phyloP scores from a whole-genome alignment of 2,888 invertebrate species.

The Lysandra bellargus region DNA sequence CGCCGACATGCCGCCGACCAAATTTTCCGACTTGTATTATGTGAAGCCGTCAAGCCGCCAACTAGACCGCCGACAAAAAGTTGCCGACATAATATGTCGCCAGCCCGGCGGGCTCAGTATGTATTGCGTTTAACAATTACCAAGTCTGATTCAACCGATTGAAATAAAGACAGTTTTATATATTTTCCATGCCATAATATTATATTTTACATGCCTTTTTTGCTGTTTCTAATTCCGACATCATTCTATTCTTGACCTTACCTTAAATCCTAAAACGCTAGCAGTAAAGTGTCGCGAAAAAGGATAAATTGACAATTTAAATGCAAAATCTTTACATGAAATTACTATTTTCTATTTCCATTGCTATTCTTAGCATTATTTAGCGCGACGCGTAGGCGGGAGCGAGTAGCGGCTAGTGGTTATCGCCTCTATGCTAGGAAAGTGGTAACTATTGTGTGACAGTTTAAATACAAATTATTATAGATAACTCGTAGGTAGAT shows the following conservation, averaged over 20 bases:
- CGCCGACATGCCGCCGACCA: no score
- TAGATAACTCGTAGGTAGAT: not conserved
- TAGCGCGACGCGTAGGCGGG: not conserved
- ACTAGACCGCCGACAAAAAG: no score
- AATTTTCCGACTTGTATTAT: no score
- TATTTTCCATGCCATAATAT: not conserved
- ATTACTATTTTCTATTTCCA: not conserved
- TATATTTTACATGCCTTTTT: no score
- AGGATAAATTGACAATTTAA: not conserved
- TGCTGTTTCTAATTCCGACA: no score
- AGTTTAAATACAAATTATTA: not conserved
- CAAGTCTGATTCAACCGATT: not conserved
- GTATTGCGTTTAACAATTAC: not conserved
- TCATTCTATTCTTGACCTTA: not conserved
- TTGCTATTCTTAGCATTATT: not conserved
- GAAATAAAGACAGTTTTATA: not conserved
- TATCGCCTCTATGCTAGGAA: not conserved
- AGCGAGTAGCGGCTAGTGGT: not conserved
- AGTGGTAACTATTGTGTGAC: not conserved
- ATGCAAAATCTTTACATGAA: conserved; percentile 1
- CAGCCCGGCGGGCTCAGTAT: no score
- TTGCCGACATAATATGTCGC: no score
- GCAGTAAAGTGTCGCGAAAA: not conserved
- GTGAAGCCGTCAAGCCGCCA: no score
- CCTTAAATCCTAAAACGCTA: not conserved